Evolutionary conservation across 2,797 vertebrate species (phyloP).

Genomic region (Smutsia temminckii): DNA sequence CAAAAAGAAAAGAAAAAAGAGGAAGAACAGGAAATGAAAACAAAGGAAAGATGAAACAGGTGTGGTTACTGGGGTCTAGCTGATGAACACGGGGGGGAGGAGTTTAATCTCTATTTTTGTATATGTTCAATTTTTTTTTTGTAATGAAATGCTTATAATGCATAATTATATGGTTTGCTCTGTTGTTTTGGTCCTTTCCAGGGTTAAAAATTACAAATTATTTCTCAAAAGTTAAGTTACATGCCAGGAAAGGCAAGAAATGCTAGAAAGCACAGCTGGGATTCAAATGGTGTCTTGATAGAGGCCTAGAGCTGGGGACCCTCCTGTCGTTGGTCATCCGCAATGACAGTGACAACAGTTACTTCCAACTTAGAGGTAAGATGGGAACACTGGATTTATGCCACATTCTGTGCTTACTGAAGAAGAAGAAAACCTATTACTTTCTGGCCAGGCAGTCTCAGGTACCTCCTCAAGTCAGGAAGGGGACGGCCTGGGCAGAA

Average conservation of each 20-base stretch:
- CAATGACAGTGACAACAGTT: fast-evolving
- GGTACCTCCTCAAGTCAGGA: background rate
- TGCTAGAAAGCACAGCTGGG: fast-evolving
- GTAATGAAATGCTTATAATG: background rate
- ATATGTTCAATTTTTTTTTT: background rate
- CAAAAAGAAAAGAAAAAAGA: background rate
- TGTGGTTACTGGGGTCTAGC: background rate
- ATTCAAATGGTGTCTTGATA: background rate
- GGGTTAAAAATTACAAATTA: background rate
- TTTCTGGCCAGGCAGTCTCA: background rate
- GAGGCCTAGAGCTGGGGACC: background rate
- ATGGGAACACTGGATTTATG: too few relatives aligned
- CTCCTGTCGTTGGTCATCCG: background rate
- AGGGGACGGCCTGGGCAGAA: background rate
- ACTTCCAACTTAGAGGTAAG: too few relatives aligned
- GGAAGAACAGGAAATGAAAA: background rate
- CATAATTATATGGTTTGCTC: background rate
- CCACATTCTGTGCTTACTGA: background rate
- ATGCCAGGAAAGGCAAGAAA: background rate
- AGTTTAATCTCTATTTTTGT: background rate
- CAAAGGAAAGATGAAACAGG: background rate
- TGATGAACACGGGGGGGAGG: too few relatives aligned
- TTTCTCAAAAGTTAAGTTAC: background rate
- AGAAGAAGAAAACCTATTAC: background rate
- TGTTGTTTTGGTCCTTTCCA: background rate